Evolutionary conservation across 2,797 vertebrate species (phyloP).

Genomic region (Pipistrellus pygmaeus): DNA sequence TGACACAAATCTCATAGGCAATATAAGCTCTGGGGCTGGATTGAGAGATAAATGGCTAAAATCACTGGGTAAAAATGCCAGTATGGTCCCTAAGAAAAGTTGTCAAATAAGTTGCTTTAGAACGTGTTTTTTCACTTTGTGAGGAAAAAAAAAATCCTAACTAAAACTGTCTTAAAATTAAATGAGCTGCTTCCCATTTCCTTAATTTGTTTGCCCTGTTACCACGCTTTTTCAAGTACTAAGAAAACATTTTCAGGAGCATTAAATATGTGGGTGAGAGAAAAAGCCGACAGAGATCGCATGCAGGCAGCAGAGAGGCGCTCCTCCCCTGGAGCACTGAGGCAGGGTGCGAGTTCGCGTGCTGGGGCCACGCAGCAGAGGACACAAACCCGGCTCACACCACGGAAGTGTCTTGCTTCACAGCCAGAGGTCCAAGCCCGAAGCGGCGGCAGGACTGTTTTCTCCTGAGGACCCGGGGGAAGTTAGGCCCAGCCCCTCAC

Average conservation of each 20-base stretch:
- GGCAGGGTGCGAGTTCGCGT: fast-evolving
- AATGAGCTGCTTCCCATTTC: background rate
- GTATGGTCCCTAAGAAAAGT: background rate
- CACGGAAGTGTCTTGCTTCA: background rate
- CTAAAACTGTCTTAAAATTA: conserved; percentile 16
- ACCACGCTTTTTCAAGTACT: background rate
- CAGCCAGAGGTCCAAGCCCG: background rate
- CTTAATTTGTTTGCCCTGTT: background rate
- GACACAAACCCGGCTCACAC: background rate
- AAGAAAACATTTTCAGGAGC: background rate
- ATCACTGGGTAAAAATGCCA: background rate
- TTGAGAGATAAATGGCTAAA: background rate
- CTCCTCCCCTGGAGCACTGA: background rate
- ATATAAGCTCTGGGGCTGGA: background rate
- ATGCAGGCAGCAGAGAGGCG: background rate
- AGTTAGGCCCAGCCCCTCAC: background rate
- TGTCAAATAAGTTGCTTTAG: background rate
- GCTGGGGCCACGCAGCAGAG: background rate
- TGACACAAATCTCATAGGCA: background rate
- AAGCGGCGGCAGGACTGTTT: background rate
- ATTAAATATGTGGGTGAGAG: background rate
- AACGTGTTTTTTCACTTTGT: background rate
- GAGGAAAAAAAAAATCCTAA: background rate
- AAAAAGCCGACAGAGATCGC: background rate
- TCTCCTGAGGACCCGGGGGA: background rate